Conservation (phyloP, 2,888 invertebrate genomes). For the Polydrusus tereticollis region DNA sequence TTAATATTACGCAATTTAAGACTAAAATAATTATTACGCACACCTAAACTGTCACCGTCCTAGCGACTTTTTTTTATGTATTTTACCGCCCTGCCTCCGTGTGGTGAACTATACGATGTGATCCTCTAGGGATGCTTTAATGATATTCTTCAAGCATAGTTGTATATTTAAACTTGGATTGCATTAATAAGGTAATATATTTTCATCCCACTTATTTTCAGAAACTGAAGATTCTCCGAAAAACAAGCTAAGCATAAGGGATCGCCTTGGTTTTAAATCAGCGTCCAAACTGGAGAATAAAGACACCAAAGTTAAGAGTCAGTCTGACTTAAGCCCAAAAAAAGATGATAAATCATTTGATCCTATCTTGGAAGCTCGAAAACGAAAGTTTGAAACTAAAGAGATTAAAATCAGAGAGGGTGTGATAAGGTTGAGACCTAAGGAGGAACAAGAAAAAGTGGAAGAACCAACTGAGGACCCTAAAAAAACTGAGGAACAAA, state of each 20-base stretch:
- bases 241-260: slow-evolving; percentile 51
- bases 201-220: neutral
- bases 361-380: slow-evolving; percentile 69
- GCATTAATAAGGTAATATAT: too few species aligned
- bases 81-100: too few species aligned
- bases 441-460: slow-evolving; percentile 42
- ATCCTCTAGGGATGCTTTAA: too few species aligned
- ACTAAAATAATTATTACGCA: too few species aligned
- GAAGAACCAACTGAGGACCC: slow-evolving; percentile 22
- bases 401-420: slow-evolving; percentile 67
- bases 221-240: slow-evolving; percentile 43
- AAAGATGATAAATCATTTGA: slow-evolving; percentile 59
- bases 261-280: slow-evolving; percentile 56
- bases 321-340: slow-evolving; percentile 16
- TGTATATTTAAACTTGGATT: too few species aligned
- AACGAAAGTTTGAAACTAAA: slow-evolving; percentile 69
- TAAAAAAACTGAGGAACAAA: slow-evolving; percentile 23
- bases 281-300: slow-evolving; percentile 49
- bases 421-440: slow-evolving; percentile 67
- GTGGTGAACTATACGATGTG: too few species aligned
- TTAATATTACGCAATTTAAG: too few species aligned
- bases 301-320: slow-evolving; percentile 36
- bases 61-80: too few species aligned
- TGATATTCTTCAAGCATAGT: too few species aligned
- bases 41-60: too few species aligned